These are phyloP conservation scores for Agraylea sexmaculata DNA, from an alignment of 1,140 invertebrate genomes.

Conservation along the genomic window DNA sequence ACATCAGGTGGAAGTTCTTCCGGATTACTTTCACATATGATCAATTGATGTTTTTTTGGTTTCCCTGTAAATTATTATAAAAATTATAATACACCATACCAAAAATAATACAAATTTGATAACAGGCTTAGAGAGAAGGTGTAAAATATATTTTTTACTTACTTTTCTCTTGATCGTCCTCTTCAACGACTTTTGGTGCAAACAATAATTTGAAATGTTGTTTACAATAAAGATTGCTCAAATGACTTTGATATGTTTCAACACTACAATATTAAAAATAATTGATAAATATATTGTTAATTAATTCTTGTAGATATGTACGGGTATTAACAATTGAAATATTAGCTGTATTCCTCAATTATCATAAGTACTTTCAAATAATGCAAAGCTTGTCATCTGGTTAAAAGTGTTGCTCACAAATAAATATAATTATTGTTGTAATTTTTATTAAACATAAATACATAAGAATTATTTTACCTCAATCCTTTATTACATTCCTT, in stretches of 20 bases:
- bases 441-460: neutral
- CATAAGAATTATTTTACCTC: constrained; percentile 47
- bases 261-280: constrained; percentile 56
- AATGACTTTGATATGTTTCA: constrained; percentile 82
- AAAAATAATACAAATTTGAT: neutral
- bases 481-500: constrained; percentile 79
- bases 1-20: constrained; percentile 81
- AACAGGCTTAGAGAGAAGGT: neutral
- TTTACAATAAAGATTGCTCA: constrained; percentile 80
- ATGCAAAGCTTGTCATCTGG: too few relatives aligned
- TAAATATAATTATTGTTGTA: neutral
- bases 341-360: too few relatives aligned
- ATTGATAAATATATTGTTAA: constrained; percentile 4
- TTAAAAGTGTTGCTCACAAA: too few relatives aligned
- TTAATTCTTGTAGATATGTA: too few relatives aligned
- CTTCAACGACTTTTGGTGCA: constrained; percentile 78
- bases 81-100: constrained; percentile 2
- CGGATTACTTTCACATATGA: constrained; percentile 84
- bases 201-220: constrained; percentile 88
- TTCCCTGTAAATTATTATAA: constrained; percentile 38
- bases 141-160: constrained; percentile 27
- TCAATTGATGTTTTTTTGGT: constrained; percentile 71
- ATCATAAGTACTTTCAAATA: too few relatives aligned
- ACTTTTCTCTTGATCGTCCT: constrained; percentile 52
- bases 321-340: too few relatives aligned